Conservation (phyloP, 2,113 vertebrate genomes). For the Alexandromys fortis region DNA sequence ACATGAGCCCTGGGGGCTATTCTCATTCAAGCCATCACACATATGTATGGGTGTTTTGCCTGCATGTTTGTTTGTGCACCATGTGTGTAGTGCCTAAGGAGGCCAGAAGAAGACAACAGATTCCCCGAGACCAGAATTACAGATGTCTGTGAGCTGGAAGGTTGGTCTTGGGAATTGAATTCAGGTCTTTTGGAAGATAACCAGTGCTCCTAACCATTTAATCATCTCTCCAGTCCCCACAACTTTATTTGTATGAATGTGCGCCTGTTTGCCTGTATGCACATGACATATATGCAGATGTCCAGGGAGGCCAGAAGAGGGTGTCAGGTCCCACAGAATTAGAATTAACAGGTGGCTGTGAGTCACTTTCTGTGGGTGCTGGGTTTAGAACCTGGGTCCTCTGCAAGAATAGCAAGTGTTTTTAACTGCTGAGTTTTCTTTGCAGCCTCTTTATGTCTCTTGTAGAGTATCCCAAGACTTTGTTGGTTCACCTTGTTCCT, state of each 20-base stretch:
- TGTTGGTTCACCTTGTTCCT: not conserved
- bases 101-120: not conserved
- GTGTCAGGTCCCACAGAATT: not conserved
- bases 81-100: not conserved
- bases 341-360: not conserved
- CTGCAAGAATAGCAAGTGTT: too few species aligned
- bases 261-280: not conserved
- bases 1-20: not conserved
- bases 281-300: not conserved
- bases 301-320: not conserved
- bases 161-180: not conserved
- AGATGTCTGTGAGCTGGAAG: not conserved
- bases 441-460: not conserved
- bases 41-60: not conserved
- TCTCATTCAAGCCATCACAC: not conserved
- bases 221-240: not conserved
- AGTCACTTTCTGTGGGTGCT: not conserved
- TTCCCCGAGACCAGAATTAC: not conserved
- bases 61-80: not conserved
- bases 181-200: not conserved
- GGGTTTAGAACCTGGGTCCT: not conserved
- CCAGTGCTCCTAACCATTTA: not conserved
- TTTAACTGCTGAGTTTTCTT: not conserved
- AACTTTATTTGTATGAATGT: not conserved
- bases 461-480: constrained; percentile 9